Evolutionary conservation across 2,888 invertebrate genomes (phyloP).

Genomic region (Saturnia japonica): DNA sequence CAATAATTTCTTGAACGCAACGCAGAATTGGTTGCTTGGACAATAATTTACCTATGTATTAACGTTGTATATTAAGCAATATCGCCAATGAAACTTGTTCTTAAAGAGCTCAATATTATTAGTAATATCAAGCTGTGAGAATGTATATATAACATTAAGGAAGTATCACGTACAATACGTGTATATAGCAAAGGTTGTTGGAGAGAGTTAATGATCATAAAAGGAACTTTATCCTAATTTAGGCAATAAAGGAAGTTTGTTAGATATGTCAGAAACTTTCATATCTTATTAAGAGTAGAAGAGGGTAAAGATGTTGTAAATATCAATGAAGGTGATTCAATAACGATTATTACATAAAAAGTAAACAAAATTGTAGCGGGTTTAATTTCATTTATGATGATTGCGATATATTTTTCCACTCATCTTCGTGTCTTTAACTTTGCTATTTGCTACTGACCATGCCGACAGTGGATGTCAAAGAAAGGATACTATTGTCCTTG

Average conservation of each 20-base stretch:
- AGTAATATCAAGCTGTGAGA: constrained; percentile 12
- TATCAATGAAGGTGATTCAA: neutral
- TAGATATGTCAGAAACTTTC: neutral
- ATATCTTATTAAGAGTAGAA: neutral
- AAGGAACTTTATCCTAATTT: constrained; percentile 2
- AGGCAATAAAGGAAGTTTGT: constrained; percentile 7
- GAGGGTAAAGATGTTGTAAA: neutral
- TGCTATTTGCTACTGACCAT: no score
- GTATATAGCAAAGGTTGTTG: neutral
- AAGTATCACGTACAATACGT: neutral
- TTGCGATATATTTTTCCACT: no score
- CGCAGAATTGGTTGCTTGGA: neutral
- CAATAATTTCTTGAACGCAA: no score
- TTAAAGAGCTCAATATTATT: constrained; percentile 11
- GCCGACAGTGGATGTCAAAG: no score
- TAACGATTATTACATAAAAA: no score
- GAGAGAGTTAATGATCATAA: neutral
- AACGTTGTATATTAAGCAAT: neutral
- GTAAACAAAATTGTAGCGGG: no score
- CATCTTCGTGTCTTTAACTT: no score
- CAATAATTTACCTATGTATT: neutral
- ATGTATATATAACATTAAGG: neutral
- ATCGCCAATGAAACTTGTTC: neutral
- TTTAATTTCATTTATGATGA: no score
- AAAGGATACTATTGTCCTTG: no score